Evolutionary conservation across 2,113 vertebrate species (phyloP).

Genomic region (Charadrius vociferus): DNA sequence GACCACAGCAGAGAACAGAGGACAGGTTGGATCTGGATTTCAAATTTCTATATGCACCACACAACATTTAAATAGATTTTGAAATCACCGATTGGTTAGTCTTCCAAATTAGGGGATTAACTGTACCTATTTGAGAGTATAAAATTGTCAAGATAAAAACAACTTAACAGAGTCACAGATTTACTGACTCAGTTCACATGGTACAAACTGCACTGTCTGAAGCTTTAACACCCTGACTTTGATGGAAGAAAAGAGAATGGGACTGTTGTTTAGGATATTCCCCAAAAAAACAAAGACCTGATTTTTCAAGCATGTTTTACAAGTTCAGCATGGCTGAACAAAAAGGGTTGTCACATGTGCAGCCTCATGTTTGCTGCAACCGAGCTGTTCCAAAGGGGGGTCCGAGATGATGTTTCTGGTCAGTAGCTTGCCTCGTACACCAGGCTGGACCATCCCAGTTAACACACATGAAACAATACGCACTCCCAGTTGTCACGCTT

Average conservation of each 20-base stretch:
- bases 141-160: not conserved
- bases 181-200: not conserved
- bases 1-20: not conserved
- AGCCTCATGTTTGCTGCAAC: conserved; percentile 3
- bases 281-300: not conserved
- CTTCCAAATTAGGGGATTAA: not conserved
- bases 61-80: not conserved
- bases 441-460: not conserved
- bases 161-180: not conserved
- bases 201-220: not conserved
- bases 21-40: not conserved
- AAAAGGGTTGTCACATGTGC: conserved; percentile 17
- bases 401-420: not conserved
- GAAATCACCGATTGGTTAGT: not conserved
- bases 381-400: not conserved
- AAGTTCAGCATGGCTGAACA: conserved; percentile 5
- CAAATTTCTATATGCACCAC: not conserved
- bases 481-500: not conserved
- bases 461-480: rapidly evolving
- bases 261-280: not conserved
- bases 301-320: conserved; percentile 38
- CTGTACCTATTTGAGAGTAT: not conserved
- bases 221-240: not conserved
- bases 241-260: not conserved
- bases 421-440: not conserved